Evolutionary conservation across 2,797 vertebrate species (phyloP), one percentile per base, ranked within the genome.

Genomic region (Cirrhinus molitorella): DNA sequence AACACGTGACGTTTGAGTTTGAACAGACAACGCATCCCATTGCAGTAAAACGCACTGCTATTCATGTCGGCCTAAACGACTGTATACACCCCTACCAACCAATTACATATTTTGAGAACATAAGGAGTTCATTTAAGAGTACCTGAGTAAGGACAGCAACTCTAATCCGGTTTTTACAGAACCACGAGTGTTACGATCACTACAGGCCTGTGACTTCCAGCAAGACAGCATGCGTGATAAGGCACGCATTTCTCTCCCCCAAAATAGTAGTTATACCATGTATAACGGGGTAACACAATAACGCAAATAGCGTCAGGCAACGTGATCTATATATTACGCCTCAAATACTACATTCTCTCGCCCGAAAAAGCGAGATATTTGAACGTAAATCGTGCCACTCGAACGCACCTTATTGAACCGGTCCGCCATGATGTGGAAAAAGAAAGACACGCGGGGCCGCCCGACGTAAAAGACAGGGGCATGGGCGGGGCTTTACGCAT

Each of bases 381-480:
- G 0, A 14, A 71, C 0, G 3, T 63, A 77, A 0, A 25, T 0
- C 12, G 7, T 13, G 63, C 82, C 75, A 84, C 87, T 4, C 0
- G 17, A 25, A 6, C 93, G 1, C 82, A 95, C 95, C 95, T 95
- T 96, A 95, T 95, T 94, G 93, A 96, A 95, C 88, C 94, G 94
- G 95, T 95, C 95, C 94, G 95, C 95, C 95, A 96, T 96, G 95
- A 94, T 92, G 93, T 66, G 92, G 93, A 91, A 94, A 96, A 96
- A 96, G 95, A 95, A 94, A 94, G 95, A 92, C 0, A 0, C 8
- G 93, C 93, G 95, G 95, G 95, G 91, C 23, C 53, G 88, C 93
- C 79, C 88, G 86, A 34, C 2, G 87, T 93, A 94, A 94, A 95
- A 94, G 86, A 87, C 95, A 96, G 89, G 95, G 95, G 93, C 65